A percentile compares a stretch with the other conserved stretches of the same genome.
These are phyloP conservation scores for Erebia aethiops DNA, from an alignment of 2,888 invertebrate genomes.

Conservation along the genomic window DNA sequence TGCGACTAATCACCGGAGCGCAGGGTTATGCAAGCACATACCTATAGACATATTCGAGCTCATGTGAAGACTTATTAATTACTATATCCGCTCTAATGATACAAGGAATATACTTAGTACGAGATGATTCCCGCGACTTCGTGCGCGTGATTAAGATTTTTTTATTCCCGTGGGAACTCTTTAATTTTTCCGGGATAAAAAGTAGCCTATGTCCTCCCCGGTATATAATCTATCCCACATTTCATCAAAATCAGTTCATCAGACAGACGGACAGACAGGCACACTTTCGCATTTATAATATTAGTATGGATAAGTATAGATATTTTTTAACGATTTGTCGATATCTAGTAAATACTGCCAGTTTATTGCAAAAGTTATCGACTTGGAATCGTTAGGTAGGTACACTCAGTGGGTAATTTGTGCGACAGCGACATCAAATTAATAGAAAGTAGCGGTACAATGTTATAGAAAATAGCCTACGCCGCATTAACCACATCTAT, in stretches of 20 bases:
- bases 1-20: constrained; percentile 47
- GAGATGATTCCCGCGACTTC: no score
- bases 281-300: no score
- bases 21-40: constrained; percentile 49
- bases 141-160: no score
- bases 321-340: constrained; percentile 4
- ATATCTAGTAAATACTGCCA: not conserved
- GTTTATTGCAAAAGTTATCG: constrained; percentile 1
- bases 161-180: no score
- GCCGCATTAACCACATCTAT: constrained; percentile 22
- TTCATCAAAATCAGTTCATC: no score
- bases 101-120: constrained; percentile 3
- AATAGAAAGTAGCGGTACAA: constrained; percentile 18
- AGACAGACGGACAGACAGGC: no score
- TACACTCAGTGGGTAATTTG: not conserved
- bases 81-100: constrained; percentile 38
- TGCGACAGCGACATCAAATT: constrained; percentile 6
- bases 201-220: no score
- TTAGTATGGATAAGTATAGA: no score
- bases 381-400: not conserved
- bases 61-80: constrained; percentile 53
- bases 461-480: constrained; percentile 6
- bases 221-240: no score
- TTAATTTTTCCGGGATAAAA: no score
- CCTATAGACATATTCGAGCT: constrained; percentile 53